A percentile compares a stretch with the other conserved stretches of the same genome.
Evolutionary conservation across 2,888 invertebrate species (phyloP).

Genomic region (Syrista parreyssii): DNA sequence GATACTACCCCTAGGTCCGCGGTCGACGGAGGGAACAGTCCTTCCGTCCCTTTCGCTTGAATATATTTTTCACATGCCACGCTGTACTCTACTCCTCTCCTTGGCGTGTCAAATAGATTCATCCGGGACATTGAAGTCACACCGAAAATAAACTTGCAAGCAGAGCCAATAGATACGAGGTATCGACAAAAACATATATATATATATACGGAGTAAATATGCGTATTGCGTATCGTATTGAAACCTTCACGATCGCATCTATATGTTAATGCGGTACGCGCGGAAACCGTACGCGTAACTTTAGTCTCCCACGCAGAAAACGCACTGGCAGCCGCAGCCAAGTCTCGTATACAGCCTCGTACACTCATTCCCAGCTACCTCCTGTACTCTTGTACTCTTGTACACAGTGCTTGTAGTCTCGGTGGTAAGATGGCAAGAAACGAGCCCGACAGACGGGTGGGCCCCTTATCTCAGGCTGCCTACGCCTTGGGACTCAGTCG

Average conservation of each 20-base stretch:
- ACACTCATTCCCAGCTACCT: background rate
- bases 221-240: background rate
- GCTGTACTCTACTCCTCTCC: background rate
- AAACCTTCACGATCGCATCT: slow-evolving; percentile 46
- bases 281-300: slow-evolving; percentile 44
- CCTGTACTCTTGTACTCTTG: background rate
- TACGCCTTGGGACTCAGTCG: background rate
- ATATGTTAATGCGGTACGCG: slow-evolving; percentile 54
- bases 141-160: background rate
- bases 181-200: background rate
- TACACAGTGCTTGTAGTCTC: background rate
- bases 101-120: background rate
- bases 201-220: background rate
- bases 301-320: slow-evolving; percentile 28
- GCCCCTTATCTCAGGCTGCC: background rate
- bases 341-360: background rate
- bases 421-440: background rate
- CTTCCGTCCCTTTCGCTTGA: background rate
- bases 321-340: background rate
- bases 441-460: background rate
- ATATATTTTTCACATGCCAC: background rate
- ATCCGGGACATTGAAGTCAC: background rate
- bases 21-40: background rate
- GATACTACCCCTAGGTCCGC: background rate
- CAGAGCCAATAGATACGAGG: background rate